Evolutionary conservation across 1,140 invertebrate species (phyloP), one percentile per base, ranked within the genome.

Genomic region (Lethocerus indicus): DNA sequence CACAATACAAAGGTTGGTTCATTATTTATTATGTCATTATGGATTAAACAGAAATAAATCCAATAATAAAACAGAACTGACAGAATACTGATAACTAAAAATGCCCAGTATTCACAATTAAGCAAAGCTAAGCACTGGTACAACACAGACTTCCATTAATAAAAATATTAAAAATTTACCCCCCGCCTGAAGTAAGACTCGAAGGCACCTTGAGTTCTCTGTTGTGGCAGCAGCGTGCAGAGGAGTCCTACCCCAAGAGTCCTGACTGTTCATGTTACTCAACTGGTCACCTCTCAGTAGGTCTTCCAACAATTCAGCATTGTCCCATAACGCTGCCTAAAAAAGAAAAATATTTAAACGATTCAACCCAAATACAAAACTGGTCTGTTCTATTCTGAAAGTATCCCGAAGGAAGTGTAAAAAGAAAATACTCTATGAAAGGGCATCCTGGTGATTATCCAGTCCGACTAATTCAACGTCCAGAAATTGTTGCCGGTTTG

Each of bases 261-360:
- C 86, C 48, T 75, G 72, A 42, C 75, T 76, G 64, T 90, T 80
- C 16, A 87, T 76, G 40, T 77, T 73, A n/a, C 67, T 63, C 24
- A 73, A 63, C 56, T 82, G 72, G 26, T 82, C 81, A 2, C 79
- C 83, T 46, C 77, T 70, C 2, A 94, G 58, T 27, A 94, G 65
- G 66, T 91, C 88, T 61, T 81, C 76, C 24, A 92, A 66, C 1
- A 93, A 69, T 59, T 92, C 88, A 12, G 80, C 76, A 62, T 92
- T 92, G 64, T 92, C 86, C 85, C 87, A 94, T 20, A 93, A 63
- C 3, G 87, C 86, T 16, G 87, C 87, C 75, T 87, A 58, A 25
- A 60, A 59, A 54, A 42, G 39, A 13, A 14, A 42, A 42, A 27
- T n/a, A 49, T 32, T 52, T 40, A 26, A 20, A 41, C 35, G 21